Evolutionary conservation across 2,113 vertebrate genomes (phyloP).

Genomic region (Microcebus jonahi): DNA sequence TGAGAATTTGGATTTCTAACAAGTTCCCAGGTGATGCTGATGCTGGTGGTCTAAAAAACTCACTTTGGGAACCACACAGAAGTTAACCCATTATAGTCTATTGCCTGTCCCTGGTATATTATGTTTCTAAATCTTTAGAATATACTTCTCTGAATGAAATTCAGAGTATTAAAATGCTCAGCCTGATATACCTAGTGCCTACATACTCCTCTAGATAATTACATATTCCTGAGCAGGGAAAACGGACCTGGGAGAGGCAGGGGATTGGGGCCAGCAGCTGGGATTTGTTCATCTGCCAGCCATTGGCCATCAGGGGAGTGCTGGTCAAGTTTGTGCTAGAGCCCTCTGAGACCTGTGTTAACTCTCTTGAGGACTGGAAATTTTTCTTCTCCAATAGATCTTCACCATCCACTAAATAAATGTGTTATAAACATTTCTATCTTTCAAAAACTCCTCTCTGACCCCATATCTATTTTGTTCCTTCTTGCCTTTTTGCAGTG

Average conservation of each 20-base stretch:
- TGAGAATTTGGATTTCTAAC: background rate
- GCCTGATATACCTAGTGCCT: background rate
- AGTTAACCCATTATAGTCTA: background rate
- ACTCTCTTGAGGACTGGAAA: background rate
- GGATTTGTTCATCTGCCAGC: background rate
- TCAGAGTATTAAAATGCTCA: background rate
- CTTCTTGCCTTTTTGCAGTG: background rate
- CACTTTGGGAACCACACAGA: background rate
- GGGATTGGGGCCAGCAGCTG: background rate
- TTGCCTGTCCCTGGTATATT: background rate
- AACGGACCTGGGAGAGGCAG: fast-evolving
- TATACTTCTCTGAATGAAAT: background rate
- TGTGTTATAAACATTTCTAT: background rate
- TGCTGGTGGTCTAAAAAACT: background rate
- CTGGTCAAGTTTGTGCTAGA: background rate
- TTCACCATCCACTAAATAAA: background rate
- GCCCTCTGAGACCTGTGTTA: background rate
- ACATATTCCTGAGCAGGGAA: background rate
- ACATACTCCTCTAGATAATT: background rate
- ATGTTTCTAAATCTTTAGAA: background rate
- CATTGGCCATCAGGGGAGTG: background rate
- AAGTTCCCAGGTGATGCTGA: background rate
- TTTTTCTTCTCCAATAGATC: background rate
- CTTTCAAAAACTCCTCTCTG: background rate
- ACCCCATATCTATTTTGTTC: background rate